Evolutionary conservation across 2,888 invertebrate genomes (phyloP).

Genomic region (Lasioglossum oenotherae): DNA sequence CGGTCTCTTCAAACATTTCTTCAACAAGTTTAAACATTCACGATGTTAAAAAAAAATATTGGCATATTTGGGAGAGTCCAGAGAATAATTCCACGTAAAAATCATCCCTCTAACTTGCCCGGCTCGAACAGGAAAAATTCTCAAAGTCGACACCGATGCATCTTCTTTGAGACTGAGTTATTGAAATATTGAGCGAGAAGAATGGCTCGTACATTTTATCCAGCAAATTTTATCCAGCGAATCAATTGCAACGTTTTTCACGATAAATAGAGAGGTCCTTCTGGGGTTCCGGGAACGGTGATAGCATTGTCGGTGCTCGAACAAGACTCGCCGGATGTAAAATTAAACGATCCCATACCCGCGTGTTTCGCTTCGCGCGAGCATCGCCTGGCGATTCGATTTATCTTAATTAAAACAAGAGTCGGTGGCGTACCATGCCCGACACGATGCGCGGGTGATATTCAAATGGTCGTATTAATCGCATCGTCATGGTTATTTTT

Average conservation of each 20-base stretch:
- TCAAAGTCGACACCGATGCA: neutral
- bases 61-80: neutral
- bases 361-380: neutral
- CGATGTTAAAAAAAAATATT: neutral
- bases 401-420: conserved; percentile 37
- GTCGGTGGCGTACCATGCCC: neutral
- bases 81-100: neutral
- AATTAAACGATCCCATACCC: conserved; percentile 25
- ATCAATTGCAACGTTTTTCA: neutral
- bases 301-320: conserved; percentile 36
- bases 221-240: neutral
- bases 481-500: neutral
- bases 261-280: neutral
- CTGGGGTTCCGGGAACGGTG: conserved; percentile 44
- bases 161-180: neutral
- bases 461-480: neutral
- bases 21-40: neutral
- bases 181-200: neutral
- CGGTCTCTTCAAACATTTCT: neutral
- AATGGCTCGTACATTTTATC: neutral
- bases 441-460: neutral
- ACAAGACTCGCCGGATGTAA: conserved; percentile 28
- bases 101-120: neutral
- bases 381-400: conserved; percentile 21
- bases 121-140: neutral